Evolutionary conservation across 2,888 invertebrate genomes (phyloP).

Genomic region (Pyralis farinalis): DNA sequence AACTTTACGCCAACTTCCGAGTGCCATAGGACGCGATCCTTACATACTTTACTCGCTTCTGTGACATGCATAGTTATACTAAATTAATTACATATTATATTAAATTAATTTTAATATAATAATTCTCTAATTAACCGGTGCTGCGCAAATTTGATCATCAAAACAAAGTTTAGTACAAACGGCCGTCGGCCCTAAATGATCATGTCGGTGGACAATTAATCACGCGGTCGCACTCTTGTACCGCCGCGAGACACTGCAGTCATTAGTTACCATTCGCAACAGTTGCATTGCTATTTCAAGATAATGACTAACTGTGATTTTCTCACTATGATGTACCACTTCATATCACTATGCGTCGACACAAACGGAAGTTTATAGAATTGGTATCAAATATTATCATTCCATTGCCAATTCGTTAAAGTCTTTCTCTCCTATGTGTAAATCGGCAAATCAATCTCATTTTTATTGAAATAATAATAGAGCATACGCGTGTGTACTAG

Average conservation of each 20-base stretch:
- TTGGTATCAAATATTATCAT: too few relatives aligned
- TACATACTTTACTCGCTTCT: too few relatives aligned
- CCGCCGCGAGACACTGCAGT: slow-evolving; percentile 46
- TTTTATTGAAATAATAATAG: too few relatives aligned
- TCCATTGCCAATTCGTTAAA: too few relatives aligned
- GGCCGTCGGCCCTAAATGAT: slow-evolving; percentile 44
- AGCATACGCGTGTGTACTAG: too few relatives aligned
- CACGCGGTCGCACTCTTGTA: slow-evolving; percentile 47
- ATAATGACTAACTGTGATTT: slow-evolving; percentile 35
- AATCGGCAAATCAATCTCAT: too few relatives aligned
- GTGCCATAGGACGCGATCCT: too few relatives aligned
- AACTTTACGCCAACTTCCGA: too few relatives aligned
- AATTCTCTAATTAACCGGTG: background rate
- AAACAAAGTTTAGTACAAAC: slow-evolving; percentile 29
- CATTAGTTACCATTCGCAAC: slow-evolving; percentile 65
- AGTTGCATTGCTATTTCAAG: slow-evolving; percentile 56
- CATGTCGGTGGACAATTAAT: slow-evolving; percentile 52
- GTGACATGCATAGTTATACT: too few relatives aligned
- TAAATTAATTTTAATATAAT: too few relatives aligned
- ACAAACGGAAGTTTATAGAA: slow-evolving; percentile 14
- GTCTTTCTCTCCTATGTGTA: too few relatives aligned
- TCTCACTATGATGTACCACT: slow-evolving; percentile 16
- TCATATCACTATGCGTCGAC: background rate
- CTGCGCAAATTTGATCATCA: slow-evolving; percentile 3
- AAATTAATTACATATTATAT: too few relatives aligned